A percentile compares a stretch with the other conserved stretches of the same genome.
These are phyloP conservation scores for Pachypanchax playfairii DNA, from an alignment of 2,113 vertebrate species.

Conservation along the genomic window DNA sequence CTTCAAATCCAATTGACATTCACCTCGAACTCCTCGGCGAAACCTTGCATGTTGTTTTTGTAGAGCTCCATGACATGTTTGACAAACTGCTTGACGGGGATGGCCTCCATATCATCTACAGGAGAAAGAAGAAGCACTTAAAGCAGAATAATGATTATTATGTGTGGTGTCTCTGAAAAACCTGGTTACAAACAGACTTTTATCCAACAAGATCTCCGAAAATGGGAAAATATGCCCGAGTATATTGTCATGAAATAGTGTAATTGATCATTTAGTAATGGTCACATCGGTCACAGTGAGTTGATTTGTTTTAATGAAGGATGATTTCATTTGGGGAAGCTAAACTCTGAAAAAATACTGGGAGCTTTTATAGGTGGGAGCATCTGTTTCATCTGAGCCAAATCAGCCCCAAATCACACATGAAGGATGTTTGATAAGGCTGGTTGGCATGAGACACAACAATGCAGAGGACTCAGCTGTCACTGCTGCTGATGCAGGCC, in stretches of 20 bases:
- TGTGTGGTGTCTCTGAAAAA: too few species aligned
- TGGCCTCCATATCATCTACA: slow-evolving; percentile 97
- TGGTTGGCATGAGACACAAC: slow-evolving; percentile 53
- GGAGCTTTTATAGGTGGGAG: slow-evolving; percentile 47
- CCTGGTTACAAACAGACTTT: neutral
- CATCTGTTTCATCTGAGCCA: slow-evolving; percentile 73
- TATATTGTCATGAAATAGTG: slow-evolving; percentile 3
- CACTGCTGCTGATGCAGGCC: slow-evolving; percentile 32
- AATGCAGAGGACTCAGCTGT: slow-evolving; percentile 58
- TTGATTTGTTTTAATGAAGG: neutral
- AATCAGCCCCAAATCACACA: slow-evolving; percentile 68
- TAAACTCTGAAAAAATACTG: slow-evolving; percentile 32
- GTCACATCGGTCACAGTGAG: neutral
- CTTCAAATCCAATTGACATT: neutral
- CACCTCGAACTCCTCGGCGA: slow-evolving; percentile 98
- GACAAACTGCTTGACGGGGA: slow-evolving; percentile 94
- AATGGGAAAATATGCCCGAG: neutral
- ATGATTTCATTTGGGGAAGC: slow-evolving; percentile 1
- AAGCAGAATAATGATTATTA: neutral
- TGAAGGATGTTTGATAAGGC: slow-evolving; percentile 51
- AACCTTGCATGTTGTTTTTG: slow-evolving; percentile 95
- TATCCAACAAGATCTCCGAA: neutral
- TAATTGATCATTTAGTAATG: neutral
- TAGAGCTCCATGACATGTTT: slow-evolving; percentile 97
- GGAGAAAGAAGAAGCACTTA: slow-evolving; percentile 25